Evolutionary conservation across 2,888 invertebrate genomes (phyloP).

Genomic region (Megaustenia siamemsis): DNA sequence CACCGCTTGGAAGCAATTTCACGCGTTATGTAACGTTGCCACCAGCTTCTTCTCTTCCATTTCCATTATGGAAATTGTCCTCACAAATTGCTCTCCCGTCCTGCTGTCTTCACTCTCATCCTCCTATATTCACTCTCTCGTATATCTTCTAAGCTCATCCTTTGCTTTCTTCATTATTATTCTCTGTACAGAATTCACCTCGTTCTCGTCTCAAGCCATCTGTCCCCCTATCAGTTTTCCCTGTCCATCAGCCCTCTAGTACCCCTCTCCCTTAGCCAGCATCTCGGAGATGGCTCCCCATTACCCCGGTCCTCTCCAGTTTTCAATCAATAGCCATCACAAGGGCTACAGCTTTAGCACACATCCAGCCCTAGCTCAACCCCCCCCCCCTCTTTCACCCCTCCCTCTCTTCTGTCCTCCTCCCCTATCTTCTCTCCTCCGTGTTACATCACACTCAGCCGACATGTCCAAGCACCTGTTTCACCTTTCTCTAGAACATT

Average conservation of each 20-base stretch:
- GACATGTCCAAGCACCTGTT: neutral
- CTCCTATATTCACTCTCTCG: too few relatives aligned
- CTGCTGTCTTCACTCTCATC: neutral
- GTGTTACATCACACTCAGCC: neutral
- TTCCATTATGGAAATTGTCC: too few relatives aligned
- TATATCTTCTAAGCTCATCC: too few relatives aligned
- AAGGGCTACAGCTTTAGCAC: constrained; percentile 7
- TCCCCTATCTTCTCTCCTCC: neutral
- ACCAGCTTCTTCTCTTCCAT: too few relatives aligned
- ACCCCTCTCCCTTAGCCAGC: neutral
- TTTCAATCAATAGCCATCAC: constrained; percentile 45
- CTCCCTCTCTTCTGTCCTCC: constrained; percentile 25
- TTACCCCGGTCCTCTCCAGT: neutral
- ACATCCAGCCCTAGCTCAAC: neutral
- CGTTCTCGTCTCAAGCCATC: neutral
- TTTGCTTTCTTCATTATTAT: neutral
- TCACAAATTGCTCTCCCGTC: neutral
- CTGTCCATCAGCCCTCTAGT: too few relatives aligned
- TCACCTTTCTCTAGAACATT: neutral
- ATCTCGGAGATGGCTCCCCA: neutral
- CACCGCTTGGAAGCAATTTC: too few relatives aligned
- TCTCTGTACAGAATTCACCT: neutral
- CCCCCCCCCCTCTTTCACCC: too few relatives aligned
- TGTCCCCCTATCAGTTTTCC: neutral
- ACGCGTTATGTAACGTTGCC: too few relatives aligned